phyloP scores from a whole-genome alignment of 2,113 vertebrate genomes.

The Motacilla alba region DNA sequence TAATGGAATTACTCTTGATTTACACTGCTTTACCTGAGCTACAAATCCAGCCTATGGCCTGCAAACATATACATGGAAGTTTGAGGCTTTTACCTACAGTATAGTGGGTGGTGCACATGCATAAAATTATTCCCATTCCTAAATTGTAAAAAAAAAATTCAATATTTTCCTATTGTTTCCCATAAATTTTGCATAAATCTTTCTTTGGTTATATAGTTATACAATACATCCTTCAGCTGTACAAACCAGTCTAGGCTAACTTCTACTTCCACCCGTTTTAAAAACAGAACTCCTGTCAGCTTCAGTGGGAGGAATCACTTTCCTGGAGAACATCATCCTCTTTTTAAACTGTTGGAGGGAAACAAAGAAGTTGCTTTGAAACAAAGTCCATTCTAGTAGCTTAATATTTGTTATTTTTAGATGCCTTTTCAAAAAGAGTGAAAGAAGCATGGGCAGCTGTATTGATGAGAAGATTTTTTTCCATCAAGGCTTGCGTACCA shows the following conservation, averaged over 20 bases:
- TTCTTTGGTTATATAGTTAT: not conserved
- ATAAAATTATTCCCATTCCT: conserved; percentile 26
- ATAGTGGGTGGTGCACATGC: not conserved
- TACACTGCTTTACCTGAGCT: not conserved
- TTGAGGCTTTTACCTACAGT: not conserved
- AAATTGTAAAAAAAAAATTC: not conserved
- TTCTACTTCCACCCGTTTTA: not conserved
- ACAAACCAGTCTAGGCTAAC: not conserved
- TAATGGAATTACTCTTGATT: conserved; percentile 25
- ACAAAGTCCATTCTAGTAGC: not conserved
- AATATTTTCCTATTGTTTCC: conserved; percentile 26
- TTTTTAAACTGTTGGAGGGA: not conserved
- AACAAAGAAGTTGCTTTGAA: not conserved
- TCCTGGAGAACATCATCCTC: not conserved
- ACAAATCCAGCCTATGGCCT: not conserved
- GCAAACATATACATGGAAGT: not conserved
- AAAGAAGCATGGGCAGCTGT: not conserved
- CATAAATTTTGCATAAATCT: not conserved
- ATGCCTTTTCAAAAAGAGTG: not conserved
- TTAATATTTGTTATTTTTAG: conserved; percentile 20
- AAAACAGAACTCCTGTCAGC: not conserved
- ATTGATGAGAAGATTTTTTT: not conserved
- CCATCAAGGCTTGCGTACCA: not conserved
- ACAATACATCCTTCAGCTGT: not conserved
- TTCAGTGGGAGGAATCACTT: not conserved